Base-by-base conservation (phyloP, 35 echinoderm and acorn worm species). In the Lytechinus variegatus region DNA sequence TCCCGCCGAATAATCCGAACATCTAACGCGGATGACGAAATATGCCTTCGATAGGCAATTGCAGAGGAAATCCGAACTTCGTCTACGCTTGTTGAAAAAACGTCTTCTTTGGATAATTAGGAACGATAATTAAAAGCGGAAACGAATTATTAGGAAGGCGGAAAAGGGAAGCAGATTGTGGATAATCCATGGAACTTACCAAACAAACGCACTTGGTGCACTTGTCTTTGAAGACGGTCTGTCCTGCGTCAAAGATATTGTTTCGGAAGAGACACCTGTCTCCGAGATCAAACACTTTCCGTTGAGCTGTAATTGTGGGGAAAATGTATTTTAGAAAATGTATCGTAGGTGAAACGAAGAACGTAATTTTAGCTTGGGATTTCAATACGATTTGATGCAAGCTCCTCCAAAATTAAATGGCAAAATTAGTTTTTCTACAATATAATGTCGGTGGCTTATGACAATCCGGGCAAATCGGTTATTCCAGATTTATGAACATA, bases 171-270 rank as follows among this genome's bases (percentile, higher is more conserved):
- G 24, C 88, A 21, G 88, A 16, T 90, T 90, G 10, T 52, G 33
- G 1, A 21, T 10, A 4, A 52, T 90, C 88, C 28, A 28, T 72
- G 1, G 88, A 51, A 90, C 97, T 95, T 95, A 99, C 98, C 96
- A 99, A 95, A 55, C 98, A 99, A 9, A 96, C 94, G 54, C 98
- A 99, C 27, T 71, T 95, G 6, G 97, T 99, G 58, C 98, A 99
- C 28, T 89, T 94, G 79, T 99, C 98, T 95, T 96, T 54, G 54
- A 96, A 95, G 1, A 99, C 97, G 13, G 91, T 90, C 54, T 99
- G 94, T 13, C 90, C 98, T 88, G 97, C 97, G 57, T 96, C 95
- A 28, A 93, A 97, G 27, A 99, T 96, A 12, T 95, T 71, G 14
- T 96, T 95, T 21, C 87, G 88, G 56, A 99, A 99, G 24, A 99